Evolutionary conservation across 2,888 invertebrate species (phyloP).

Genomic region (Melieria omissa): DNA sequence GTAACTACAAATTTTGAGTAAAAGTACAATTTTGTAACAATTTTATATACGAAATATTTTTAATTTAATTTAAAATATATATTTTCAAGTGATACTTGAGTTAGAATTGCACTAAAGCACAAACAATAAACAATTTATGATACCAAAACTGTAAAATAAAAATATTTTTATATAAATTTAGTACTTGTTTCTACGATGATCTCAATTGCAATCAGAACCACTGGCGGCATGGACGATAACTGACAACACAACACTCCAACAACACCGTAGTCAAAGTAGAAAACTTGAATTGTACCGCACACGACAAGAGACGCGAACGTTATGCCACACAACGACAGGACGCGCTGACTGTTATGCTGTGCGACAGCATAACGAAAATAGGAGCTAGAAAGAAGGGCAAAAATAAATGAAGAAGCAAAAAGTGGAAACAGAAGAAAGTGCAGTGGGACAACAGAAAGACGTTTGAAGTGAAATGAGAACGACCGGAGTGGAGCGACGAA

Average conservation of each 20-base stretch:
- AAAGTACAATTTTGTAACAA: no score
- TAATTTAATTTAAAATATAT: neutral
- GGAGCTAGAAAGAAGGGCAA: neutral
- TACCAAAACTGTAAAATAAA: neutral
- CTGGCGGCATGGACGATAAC: no score
- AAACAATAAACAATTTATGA: neutral
- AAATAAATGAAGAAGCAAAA: neutral
- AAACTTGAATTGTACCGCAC: constrained; percentile 13
- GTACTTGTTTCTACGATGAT: neutral
- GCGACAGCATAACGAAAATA: neutral
- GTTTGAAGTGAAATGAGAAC: no score
- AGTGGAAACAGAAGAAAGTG: neutral
- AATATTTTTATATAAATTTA: neutral
- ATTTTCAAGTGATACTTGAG: neutral
- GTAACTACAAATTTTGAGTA: no score
- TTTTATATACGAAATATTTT: no score
- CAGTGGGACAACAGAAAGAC: neutral
- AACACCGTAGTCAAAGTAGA: no score
- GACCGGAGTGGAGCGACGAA: no score
- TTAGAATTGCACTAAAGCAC: neutral
- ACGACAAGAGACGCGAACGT: constrained; percentile 32
- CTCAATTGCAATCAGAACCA: neutral
- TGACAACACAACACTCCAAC: no score
- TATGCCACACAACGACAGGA: constrained; percentile 30
- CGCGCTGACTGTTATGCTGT: constrained; percentile 20